Conservation (phyloP, 2,797 vertebrate species). For the Gymnodraco acuticeps region DNA sequence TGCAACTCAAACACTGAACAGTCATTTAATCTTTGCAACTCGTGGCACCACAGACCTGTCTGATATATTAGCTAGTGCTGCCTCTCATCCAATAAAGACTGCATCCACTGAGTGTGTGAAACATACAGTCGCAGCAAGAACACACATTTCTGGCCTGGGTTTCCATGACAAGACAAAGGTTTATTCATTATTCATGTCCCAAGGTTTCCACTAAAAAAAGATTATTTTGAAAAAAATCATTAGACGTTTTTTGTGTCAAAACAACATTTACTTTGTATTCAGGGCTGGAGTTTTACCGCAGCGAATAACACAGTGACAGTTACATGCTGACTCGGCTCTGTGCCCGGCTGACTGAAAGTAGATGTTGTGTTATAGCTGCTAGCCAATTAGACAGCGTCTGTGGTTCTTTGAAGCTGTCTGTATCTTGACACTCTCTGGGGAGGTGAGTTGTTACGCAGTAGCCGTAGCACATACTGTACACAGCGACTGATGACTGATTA, state of each 20-base stretch:
- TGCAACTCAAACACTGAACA: slow-evolving; percentile 70
- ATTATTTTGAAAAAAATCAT: slow-evolving; percentile 25
- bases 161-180: slow-evolving; percentile 46
- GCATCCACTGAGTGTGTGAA: slow-evolving; percentile 51
- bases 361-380: slow-evolving; percentile 54
- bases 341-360: slow-evolving; percentile 35
- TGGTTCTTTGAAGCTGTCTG: slow-evolving; percentile 55
- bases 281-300: slow-evolving; percentile 26
- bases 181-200: slow-evolving; percentile 56
- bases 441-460: slow-evolving; percentile 63
- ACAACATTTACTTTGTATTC: slow-evolving; percentile 33
- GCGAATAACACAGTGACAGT: slow-evolving; percentile 40
- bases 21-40: slow-evolving; percentile 77
- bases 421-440: slow-evolving; percentile 65
- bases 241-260: slow-evolving; percentile 44
- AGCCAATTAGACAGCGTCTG: slow-evolving; percentile 53
- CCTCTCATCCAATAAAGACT: slow-evolving; percentile 63
- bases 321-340: slow-evolving; percentile 29
- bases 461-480: slow-evolving; percentile 42
- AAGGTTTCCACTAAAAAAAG: slow-evolving; percentile 30
- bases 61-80: slow-evolving; percentile 70
- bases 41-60: slow-evolving; percentile 64
- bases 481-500: slow-evolving; percentile 65
- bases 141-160: slow-evolving; percentile 20
- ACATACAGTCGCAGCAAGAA: slow-evolving; percentile 36